These are phyloP conservation scores for Psephotus haematonotus DNA, from an alignment of 2,113 vertebrate genomes.

Conservation along the genomic window DNA sequence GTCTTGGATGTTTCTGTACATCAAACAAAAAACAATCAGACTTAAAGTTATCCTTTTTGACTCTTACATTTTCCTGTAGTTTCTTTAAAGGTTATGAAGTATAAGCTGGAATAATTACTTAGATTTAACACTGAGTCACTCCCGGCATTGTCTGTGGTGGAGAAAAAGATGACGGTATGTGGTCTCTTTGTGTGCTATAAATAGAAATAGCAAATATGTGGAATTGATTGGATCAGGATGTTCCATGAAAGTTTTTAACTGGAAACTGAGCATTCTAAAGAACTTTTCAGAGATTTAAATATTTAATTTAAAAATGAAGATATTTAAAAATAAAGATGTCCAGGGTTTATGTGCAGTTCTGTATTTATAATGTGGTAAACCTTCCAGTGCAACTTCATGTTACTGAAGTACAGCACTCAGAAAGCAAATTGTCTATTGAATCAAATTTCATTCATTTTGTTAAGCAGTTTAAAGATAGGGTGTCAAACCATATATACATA, in stretches of 20 bases:
- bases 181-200: neutral
- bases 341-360: neutral
- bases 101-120: neutral
- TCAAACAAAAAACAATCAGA: slow-evolving; percentile 1
- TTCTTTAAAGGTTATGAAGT: neutral
- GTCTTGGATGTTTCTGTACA: neutral
- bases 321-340: neutral
- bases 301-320: neutral
- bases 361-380: neutral
- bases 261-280: neutral
- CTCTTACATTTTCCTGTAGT: neutral
- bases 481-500: neutral
- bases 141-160: neutral
- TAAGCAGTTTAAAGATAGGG: neutral
- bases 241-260: neutral
- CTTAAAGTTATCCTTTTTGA: neutral
- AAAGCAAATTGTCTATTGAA: neutral
- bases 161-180: neutral
- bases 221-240: slow-evolving; percentile 37
- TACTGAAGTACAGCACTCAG: neutral
- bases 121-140: neutral
- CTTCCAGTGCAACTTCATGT: neutral
- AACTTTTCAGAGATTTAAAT: neutral
- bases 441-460: neutral
- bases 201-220: slow-evolving; percentile 37